Evolutionary conservation across 2,888 invertebrate genomes (phyloP).

Genomic region (Amblyjoppa proteus): DNA sequence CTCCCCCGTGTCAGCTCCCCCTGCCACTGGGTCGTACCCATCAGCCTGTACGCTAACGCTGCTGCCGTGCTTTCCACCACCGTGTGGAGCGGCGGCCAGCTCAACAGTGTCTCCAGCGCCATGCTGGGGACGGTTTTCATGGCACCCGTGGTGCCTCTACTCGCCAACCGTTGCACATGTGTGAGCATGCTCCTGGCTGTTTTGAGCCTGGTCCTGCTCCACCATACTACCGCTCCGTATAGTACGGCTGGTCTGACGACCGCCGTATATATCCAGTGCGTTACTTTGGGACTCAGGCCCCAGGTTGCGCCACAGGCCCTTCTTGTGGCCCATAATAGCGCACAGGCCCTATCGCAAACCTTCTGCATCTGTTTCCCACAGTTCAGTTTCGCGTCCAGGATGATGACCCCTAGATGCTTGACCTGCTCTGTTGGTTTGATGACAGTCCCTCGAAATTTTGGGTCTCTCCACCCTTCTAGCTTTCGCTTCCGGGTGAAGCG

Average conservation of each 20-base stretch:
- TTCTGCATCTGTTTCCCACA: slow-evolving; percentile 20
- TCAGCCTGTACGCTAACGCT: slow-evolving; percentile 68
- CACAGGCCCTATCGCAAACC: slow-evolving; percentile 24
- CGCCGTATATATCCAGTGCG: slow-evolving; percentile 60
- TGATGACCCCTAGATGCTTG: neutral
- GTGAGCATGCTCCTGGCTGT: slow-evolving; percentile 22
- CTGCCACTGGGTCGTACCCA: neutral
- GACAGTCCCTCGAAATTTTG: neutral
- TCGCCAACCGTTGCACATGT: slow-evolving; percentile 51
- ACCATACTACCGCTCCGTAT: slow-evolving; percentile 51
- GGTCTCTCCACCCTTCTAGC: neutral
- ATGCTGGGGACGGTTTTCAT: slow-evolving; percentile 39
- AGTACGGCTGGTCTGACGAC: slow-evolving; percentile 51
- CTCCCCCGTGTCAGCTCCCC: neutral
- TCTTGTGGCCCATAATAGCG: slow-evolving; percentile 3
- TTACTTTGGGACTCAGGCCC: slow-evolving; percentile 53
- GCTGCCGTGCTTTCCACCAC: slow-evolving; percentile 39
- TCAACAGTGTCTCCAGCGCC: slow-evolving; percentile 23
- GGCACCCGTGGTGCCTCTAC: slow-evolving; percentile 56
- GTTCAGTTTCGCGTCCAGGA: slow-evolving; percentile 6
- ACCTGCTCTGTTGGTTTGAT: neutral
- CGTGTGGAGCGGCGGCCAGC: slow-evolving; percentile 39
- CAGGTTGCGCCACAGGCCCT: slow-evolving; percentile 22
- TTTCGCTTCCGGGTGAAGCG: slow-evolving; percentile 37
- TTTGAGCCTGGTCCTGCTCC: slow-evolving; percentile 27